A percentile compares a stretch with the other conserved stretches of the same genome.
Conservation (phyloP, 2,888 invertebrate genomes). For the Therioaphis trifolii region DNA sequence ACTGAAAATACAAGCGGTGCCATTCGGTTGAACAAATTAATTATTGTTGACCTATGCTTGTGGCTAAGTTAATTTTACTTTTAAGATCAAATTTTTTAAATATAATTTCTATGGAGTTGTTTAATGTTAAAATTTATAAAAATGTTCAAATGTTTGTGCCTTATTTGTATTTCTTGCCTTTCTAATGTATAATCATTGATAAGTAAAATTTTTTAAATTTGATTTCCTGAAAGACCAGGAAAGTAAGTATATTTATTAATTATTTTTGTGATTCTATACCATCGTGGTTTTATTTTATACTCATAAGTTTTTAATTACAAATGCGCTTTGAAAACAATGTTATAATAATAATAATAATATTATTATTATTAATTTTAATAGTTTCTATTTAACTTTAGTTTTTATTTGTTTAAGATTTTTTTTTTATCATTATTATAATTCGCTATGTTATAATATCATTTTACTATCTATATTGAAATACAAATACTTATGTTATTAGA, state of each 20-base stretch:
- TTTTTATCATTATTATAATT: constrained; percentile 30
- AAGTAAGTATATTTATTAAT: constrained; percentile 4
- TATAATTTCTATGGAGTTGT: constrained; percentile 21
- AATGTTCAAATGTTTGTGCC: constrained; percentile 36
- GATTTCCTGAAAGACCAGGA: neutral
- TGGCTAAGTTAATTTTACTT: neutral
- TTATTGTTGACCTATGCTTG: neutral
- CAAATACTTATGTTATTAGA: constrained; percentile 33
- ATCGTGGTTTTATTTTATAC: constrained; percentile 9
- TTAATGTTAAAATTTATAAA: constrained; percentile 1
- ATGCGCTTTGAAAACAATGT: constrained; percentile 37
- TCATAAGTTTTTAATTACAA: constrained; percentile 33
- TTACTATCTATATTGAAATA: constrained; percentile 10
- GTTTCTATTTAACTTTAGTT: constrained; percentile 53
- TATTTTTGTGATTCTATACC: constrained; percentile 35
- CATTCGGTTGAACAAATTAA: constrained; percentile 35
- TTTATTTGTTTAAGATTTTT: constrained; percentile 20
- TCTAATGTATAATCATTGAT: constrained; percentile 3
- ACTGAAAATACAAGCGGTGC: constrained; percentile 22
- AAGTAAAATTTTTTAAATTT: neutral
- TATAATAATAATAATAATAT: constrained; percentile 9
- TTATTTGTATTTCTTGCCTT: constrained; percentile 29
- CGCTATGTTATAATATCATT: constrained; percentile 18
- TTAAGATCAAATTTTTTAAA: constrained; percentile 38
- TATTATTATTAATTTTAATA: constrained; percentile 24